Evolutionary conservation across 2,888 invertebrate species (phyloP).

Genomic region (Drosophila anomalata): DNA sequence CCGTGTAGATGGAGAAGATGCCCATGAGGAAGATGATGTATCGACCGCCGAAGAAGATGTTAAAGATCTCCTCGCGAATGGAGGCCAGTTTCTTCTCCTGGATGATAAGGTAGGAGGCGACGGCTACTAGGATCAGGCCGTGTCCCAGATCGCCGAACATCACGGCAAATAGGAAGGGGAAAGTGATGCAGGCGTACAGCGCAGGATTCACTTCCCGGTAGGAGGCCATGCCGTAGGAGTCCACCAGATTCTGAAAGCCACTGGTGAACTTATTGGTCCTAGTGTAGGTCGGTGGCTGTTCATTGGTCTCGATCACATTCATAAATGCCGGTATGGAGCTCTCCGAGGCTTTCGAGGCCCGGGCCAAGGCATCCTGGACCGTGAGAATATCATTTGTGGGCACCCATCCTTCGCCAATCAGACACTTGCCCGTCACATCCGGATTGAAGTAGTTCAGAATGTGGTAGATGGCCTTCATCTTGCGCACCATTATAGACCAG

Average conservation of each 20-base stretch:
- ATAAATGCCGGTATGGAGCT: constrained; percentile 96
- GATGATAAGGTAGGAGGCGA: constrained; percentile 92
- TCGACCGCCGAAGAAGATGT: constrained; percentile 98
- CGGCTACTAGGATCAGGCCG: constrained; percentile 91
- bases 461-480: constrained; percentile 97
- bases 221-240: constrained; percentile 95
- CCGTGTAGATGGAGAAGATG: constrained; percentile 98
- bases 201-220: constrained; percentile 97
- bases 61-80: constrained; percentile 94
- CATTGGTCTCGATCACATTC: constrained; percentile 92
- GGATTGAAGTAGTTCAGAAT: constrained; percentile 96
- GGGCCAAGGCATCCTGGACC: constrained; percentile 91
- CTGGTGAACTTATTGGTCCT: constrained; percentile 95
- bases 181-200: constrained; percentile 94
- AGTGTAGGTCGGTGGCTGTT: constrained; percentile 95
- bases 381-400: constrained; percentile 88
- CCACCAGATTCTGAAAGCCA: constrained; percentile 96
- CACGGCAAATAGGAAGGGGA: constrained; percentile 97
- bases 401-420: constrained; percentile 96
- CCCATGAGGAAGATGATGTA: constrained; percentile 99
- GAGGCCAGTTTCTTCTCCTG: constrained; percentile 90
- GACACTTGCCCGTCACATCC: constrained; percentile 94
- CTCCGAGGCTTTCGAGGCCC: constrained; percentile 92
- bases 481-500: constrained; percentile 92
- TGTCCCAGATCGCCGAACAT: constrained; percentile 99